Evolutionary conservation across 2,113 vertebrate genomes (phyloP).

Genomic region (Lepus timidus): DNA sequence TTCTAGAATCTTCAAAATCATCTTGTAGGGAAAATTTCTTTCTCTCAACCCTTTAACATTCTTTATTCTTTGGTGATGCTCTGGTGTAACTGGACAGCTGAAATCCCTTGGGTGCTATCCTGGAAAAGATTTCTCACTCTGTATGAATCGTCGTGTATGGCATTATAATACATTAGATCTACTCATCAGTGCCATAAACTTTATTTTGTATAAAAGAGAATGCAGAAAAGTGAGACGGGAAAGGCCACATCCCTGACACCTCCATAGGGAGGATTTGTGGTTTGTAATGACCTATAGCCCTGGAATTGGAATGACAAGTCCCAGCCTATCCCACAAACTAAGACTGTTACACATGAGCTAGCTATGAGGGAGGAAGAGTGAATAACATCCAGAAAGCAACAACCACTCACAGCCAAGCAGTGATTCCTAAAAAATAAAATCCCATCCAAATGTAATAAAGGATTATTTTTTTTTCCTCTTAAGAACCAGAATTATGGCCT

Average conservation of each 20-base stretch:
- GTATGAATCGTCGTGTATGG: neutral
- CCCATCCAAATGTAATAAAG: conserved; percentile 80
- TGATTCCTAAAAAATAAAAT: conserved; percentile 83
- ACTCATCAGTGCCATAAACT: neutral
- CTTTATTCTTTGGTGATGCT: neutral
- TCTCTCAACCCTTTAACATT: conserved; percentile 2
- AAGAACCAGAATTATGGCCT: conserved; percentile 75
- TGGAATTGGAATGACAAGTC: conserved; percentile 65
- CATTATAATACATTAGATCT: neutral
- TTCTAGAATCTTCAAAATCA: conserved; percentile 8
- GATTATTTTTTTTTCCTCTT: conserved; percentile 77
- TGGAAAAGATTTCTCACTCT: conserved; percentile 1
- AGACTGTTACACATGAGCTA: conserved; percentile 58
- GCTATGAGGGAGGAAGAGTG: conserved; percentile 69
- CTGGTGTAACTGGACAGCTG: conserved; percentile 25
- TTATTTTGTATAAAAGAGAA: conserved; percentile 29
- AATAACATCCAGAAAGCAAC: conserved; percentile 62
- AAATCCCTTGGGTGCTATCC: neutral
- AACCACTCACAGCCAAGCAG: conserved; percentile 72
- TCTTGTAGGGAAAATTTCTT: neutral
- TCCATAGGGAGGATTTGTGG: conserved; percentile 64
- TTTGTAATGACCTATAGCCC: conserved; percentile 64
- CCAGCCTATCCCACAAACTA: conserved; percentile 62
- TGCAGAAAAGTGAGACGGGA: neutral
- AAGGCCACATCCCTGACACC: conserved; percentile 59